Evolutionary conservation across 2,888 invertebrate species (phyloP), one percentile per base, ranked within the genome.

Genomic region (Apoda limacodes): DNA sequence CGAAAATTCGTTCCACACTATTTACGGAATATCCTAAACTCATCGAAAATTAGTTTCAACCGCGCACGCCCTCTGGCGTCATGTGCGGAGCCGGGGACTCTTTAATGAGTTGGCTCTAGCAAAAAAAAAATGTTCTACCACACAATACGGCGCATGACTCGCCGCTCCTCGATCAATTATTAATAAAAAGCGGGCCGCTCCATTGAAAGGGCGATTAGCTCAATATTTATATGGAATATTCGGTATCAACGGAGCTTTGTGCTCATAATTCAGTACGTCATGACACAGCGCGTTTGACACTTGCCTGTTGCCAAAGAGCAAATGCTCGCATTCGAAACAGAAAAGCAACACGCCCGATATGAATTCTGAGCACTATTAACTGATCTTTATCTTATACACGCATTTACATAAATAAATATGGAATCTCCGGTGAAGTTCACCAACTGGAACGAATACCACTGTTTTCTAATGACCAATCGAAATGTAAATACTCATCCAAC

Each of bases 201-300:
- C 74, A 76, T 76, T 80, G 78, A 80, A 80, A 80, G 76, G 76
- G 78, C 80, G 80, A 78, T 80, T 80, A 80, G 80, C 78, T 78
- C 78, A 80, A 80, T 80, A 80, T 80, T 80, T 78, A 80, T 78
- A 78, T 78, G 80, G 80, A 76, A 80, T 78, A 80, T 78, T 76
- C 78, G 74, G 76, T 76, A 76, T 78, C 74, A 78, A 78, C 78
- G 78, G 66, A 71, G 66, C 78, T 75, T 80, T 80, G 80, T 80
- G 72, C 59, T 58, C 60, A 63, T 80, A 80, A 80, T 80, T 78
- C 75, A 78, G 76, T 72, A 68, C 68, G 68, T 68, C 69, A 57
- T 80, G 80, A 80, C 76, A 66, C 52, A 60, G 78, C 78, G 70
- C 56, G 61, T 78, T 75, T 72, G 68, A 63, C n/a, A n/a, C 47